A percentile compares a stretch with the other conserved stretches of the same genome.
These are phyloP conservation scores for Oostethus manadensis DNA, from an alignment of 2,113 vertebrate genomes.

Conservation along the genomic window DNA sequence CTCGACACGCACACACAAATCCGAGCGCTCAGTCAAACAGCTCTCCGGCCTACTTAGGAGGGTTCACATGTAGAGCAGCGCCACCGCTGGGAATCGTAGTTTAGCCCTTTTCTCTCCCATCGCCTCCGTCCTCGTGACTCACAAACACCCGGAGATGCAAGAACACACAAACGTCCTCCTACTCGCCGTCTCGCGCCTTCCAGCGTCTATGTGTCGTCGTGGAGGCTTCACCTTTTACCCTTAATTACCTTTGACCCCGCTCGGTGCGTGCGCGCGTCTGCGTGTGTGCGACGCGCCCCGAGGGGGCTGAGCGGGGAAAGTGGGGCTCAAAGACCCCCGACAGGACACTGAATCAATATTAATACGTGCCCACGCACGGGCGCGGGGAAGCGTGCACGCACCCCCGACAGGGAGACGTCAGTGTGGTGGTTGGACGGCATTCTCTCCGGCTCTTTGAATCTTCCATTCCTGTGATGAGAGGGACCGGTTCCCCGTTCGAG, in stretches of 20 bases:
- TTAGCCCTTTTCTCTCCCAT: slow-evolving; percentile 43
- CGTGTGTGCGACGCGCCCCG: slow-evolving; percentile 29
- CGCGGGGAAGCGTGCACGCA: slow-evolving; percentile 35
- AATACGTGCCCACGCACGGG: slow-evolving; percentile 51
- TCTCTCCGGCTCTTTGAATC: too few relatives aligned
- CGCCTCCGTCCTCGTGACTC: slow-evolving; percentile 16
- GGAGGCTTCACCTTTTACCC: slow-evolving; percentile 45
- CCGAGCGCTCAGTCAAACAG: slow-evolving; percentile 20
- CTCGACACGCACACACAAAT: slow-evolving; percentile 16
- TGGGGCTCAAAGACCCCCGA: slow-evolving; percentile 64
- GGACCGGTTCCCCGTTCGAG: too few relatives aligned
- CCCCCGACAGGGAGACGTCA: slow-evolving; percentile 49
- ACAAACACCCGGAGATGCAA: slow-evolving; percentile 22
- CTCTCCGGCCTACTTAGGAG: slow-evolving; percentile 42
- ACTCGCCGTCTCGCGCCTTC: slow-evolving; percentile 11
- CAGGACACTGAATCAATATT: slow-evolving; percentile 67
- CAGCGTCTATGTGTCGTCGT: slow-evolving; percentile 33
- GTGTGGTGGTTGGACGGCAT: slow-evolving; percentile 53
- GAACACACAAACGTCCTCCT: slow-evolving; percentile 15
- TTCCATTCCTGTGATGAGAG: too few relatives aligned
- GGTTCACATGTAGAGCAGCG: slow-evolving; percentile 55
- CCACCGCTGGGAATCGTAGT: slow-evolving; percentile 47
- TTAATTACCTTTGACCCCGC: slow-evolving; percentile 61
- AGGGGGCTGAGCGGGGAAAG: slow-evolving; percentile 52
- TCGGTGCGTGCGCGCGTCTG: slow-evolving; percentile 26